Conservation (phyloP, 2,113 vertebrate species). For the Cyanistes caeruleus region DNA sequence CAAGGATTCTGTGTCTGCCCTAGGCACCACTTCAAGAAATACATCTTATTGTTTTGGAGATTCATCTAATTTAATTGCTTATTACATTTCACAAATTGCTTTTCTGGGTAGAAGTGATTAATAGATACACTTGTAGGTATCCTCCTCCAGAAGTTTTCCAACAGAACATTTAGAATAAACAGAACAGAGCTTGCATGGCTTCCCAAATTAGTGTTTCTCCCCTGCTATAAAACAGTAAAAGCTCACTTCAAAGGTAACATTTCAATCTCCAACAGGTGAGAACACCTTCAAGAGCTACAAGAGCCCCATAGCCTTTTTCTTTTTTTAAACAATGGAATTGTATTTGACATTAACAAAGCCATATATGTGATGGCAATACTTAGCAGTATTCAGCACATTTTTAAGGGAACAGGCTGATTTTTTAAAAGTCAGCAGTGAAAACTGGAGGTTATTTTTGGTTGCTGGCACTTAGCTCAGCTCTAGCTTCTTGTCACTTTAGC, state of each 20-base stretch:
- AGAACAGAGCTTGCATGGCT: not conserved
- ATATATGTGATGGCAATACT: not conserved
- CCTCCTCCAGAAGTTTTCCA: slow-evolving; percentile 14
- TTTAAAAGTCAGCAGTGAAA: slow-evolving; percentile 6
- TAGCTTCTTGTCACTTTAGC: not conserved
- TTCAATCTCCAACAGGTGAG: not conserved
- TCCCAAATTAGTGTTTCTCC: not conserved
- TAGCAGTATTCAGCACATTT: not conserved
- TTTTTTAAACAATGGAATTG: not conserved
- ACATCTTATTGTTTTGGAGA: not conserved
- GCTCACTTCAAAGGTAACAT: not conserved
- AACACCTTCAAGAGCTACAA: not conserved
- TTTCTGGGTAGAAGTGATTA: slow-evolving; percentile 7
- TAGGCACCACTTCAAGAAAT: not conserved
- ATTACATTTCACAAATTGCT: slow-evolving; percentile 1
- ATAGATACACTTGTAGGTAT: not conserved
- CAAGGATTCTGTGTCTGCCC: not conserved
- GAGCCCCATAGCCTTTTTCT: not conserved
- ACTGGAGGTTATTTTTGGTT: slow-evolving; percentile 17
- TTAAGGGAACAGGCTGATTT: not conserved
- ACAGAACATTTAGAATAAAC: not conserved
- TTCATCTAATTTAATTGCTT: not conserved
- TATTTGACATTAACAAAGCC: not conserved
- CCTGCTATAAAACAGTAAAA: not conserved
- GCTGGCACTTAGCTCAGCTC: not conserved